phyloP scores from a whole-genome alignment of 2,888 invertebrate species.

The Cephus pulcher region DNA sequence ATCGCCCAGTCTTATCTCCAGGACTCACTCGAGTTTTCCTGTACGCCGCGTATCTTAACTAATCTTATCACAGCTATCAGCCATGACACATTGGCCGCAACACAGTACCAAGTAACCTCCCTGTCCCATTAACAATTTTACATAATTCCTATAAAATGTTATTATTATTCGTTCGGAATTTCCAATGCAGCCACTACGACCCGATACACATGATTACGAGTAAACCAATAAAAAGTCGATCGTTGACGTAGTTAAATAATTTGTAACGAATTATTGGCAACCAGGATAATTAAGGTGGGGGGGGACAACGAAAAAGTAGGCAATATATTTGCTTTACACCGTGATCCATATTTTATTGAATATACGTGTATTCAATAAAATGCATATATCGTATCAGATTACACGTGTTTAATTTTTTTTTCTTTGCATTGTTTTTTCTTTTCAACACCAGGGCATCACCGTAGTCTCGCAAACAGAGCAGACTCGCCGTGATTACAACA shows the following conservation, averaged over 20 bases:
- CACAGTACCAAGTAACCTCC: neutral
- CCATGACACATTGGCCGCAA: neutral
- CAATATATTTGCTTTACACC: constrained; percentile 38
- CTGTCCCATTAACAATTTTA: neutral
- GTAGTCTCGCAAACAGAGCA: constrained; percentile 31
- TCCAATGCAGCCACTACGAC: neutral
- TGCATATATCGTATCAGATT: constrained; percentile 14
- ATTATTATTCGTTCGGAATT: neutral
- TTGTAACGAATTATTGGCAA: neutral
- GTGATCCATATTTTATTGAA: constrained; percentile 57
- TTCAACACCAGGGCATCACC: constrained; percentile 18
- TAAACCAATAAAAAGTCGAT: neutral
- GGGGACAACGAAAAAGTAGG: neutral
- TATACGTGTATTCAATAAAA: constrained; percentile 33
- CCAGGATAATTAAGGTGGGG: too few species aligned
- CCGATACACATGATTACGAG: neutral
- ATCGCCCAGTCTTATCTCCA: neutral
- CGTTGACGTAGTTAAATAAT: neutral
- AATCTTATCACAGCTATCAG: neutral
- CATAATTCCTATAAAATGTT: neutral
- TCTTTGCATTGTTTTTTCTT: neutral
- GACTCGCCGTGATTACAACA: constrained; percentile 34
- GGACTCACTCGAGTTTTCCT: neutral
- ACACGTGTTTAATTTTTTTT: constrained; percentile 6
- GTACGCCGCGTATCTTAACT: neutral